These are phyloP conservation scores for Dynastes maya DNA, from an alignment of 2,888 invertebrate genomes.

Conservation along the genomic window DNA sequence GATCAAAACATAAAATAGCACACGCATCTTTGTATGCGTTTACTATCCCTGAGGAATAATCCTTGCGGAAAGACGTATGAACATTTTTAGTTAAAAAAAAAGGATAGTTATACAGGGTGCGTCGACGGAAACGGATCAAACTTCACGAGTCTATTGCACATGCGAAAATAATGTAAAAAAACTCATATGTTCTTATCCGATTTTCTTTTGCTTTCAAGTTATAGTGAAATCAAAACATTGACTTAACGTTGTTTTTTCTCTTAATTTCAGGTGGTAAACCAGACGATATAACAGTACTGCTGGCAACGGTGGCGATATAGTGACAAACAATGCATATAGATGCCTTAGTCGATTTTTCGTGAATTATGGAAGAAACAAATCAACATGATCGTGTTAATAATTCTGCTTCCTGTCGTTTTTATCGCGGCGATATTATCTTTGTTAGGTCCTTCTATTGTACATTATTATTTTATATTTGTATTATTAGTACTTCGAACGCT, in stretches of 20 bases:
- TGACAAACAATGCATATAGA: conserved; percentile 57
- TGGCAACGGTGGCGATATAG: conserved; percentile 91
- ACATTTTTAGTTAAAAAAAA: too few species aligned
- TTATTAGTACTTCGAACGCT: conserved; percentile 18
- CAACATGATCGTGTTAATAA: conserved; percentile 29
- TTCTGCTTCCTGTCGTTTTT: conserved; percentile 40
- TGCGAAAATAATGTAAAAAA: too few species aligned
- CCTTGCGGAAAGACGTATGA: too few species aligned
- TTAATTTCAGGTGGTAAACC: conserved; percentile 93
- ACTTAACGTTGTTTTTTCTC: conserved; percentile 6
- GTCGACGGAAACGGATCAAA: too few species aligned
- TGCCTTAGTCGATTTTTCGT: conserved; percentile 50
- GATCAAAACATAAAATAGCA: too few species aligned
- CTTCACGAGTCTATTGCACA: too few species aligned
- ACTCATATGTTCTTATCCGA: too few species aligned
- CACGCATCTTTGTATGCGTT: too few species aligned
- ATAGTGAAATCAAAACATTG: too few species aligned
- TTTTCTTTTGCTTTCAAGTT: too few species aligned
- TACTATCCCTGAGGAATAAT: too few species aligned
- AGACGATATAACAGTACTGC: conserved; percentile 97
- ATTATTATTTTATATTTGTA: conserved; percentile 34
- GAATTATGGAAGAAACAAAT: conserved; percentile 38
- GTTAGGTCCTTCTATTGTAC: conserved; percentile 40
- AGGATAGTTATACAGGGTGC: too few species aligned
- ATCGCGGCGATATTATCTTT: conserved; percentile 36